Base-by-base conservation (phyloP, 53 echinoderm and acorn worm species). In the Luidia sarsii region DNA sequence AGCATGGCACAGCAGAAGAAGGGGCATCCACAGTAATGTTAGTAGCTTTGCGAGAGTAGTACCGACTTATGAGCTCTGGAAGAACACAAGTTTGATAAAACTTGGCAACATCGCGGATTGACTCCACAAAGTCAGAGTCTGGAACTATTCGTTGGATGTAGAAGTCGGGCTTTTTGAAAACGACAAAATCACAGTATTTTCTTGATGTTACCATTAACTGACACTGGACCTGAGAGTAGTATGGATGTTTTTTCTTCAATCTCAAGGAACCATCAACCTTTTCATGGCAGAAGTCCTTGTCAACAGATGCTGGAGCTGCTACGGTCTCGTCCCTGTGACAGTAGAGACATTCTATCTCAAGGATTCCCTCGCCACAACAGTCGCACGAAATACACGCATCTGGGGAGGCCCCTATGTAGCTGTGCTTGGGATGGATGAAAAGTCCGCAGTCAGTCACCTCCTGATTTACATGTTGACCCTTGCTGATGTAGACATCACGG, bases 121-220 rank as follows among this genome's bases (percentile, higher is more conserved):
- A 18, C 3, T 51, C 20, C 3, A 51, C 51, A 51, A 51, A 51
- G 51, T 51, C 18, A 16, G 51, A 15, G 8, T 51, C 51, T 7
- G 51, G 51, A 5, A 51, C 18, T 7, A 51, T 51, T 16, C 51
- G 51, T 15, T 51, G 18, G 18, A 51, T 51, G 51, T 51, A 20
- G 51, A 51, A 51, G 16, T 15, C 16, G 3, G 51, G 20, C 51
- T 51, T 51, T 3, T 7, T 51, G 51, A 18, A 51, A 5, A 51
- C 51, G 20, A 51, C 51, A 51, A 51, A 51, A 16, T 51, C 51
- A 51, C 51, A 51, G 20, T 51, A 51, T 51, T 51, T 51, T 51
- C 51, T 51, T 3, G 51, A 51, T 16, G 51, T 51, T 5, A 51
- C 51, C 51, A 51, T 51, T 20, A 51, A 15, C 16, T 51, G 51